Conservation (phyloP, 2,797 vertebrate species). For the Microhierax caerulescens region DNA sequence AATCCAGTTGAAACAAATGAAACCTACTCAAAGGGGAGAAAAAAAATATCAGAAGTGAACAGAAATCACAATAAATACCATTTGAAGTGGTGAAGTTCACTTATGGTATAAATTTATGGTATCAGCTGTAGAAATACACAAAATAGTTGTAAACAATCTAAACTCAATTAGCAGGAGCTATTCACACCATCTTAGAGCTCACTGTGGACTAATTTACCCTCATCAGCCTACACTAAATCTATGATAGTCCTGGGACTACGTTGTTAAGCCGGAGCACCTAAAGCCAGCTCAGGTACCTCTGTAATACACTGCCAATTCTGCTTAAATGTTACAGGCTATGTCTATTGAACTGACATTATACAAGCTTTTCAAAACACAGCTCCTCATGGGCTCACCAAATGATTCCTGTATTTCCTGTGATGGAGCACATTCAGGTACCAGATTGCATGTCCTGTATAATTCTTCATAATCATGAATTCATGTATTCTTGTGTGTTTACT, state of each 20-base stretch:
- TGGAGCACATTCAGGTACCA: neutral
- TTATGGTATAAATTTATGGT: neutral
- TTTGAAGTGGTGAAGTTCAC: neutral
- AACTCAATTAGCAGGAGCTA: neutral
- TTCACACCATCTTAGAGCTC: neutral
- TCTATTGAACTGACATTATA: neutral
- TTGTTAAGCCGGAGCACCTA: neutral
- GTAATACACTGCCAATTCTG: neutral
- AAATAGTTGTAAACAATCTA: neutral
- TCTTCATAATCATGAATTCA: neutral
- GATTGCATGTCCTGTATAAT: neutral
- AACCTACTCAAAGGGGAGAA: neutral
- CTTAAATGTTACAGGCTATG: neutral
- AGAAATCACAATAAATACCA: neutral
- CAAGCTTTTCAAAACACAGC: neutral
- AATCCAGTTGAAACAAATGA: neutral
- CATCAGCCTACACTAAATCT: neutral
- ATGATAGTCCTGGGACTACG: neutral
- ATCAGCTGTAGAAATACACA: neutral
- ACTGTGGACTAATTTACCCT: neutral
- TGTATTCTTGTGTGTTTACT: neutral
- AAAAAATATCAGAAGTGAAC: neutral
- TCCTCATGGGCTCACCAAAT: neutral
- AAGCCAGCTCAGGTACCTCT: neutral
- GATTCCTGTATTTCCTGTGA: fast-evolving